These are phyloP conservation scores for Diogma glabrata DNA, from an alignment of 2,888 invertebrate species.

Conservation along the genomic window DNA sequence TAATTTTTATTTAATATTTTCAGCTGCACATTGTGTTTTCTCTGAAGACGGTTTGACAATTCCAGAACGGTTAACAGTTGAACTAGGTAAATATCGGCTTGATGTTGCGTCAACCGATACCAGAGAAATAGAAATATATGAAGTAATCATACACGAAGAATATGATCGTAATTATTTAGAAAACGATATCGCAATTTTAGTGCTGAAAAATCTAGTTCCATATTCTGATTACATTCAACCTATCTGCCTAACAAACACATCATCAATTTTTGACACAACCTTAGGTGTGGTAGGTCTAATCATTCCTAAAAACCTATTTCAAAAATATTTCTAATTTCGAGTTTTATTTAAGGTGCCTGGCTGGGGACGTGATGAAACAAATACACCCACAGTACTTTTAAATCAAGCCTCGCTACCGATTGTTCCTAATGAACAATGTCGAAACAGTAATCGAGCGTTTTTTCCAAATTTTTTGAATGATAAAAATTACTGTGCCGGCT, in stretches of 20 bases:
- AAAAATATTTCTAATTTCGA: too few relatives aligned
- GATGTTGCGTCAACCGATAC: constrained; percentile 25
- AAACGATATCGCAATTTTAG: constrained; percentile 32
- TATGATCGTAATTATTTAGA: constrained; percentile 11
- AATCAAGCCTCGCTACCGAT: constrained; percentile 27
- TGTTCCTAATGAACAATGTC: constrained; percentile 26
- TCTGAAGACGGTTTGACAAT: constrained; percentile 23
- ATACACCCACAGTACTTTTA: constrained; percentile 17
- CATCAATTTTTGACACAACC: background rate
- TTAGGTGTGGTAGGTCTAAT: background rate
- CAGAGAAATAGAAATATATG: constrained; percentile 18
- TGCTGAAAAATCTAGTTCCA: constrained; percentile 26
- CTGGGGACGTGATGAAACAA: constrained; percentile 33
- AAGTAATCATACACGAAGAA: constrained; percentile 12
- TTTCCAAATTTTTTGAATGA: constrained; percentile 15
- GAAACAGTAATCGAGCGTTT: constrained; percentile 19
- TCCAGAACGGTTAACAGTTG: constrained; percentile 27
- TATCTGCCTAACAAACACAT: constrained; percentile 25
- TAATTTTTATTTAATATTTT: too few relatives aligned
- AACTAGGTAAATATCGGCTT: constrained; percentile 32
- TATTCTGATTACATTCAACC: constrained; percentile 31
- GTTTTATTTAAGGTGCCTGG: too few relatives aligned
- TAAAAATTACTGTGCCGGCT: constrained; percentile 19
- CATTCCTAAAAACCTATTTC: too few relatives aligned
- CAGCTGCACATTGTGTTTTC: constrained; percentile 27